Conservation (phyloP, 2,888 invertebrate species). For the Synergus umbraculus region DNA sequence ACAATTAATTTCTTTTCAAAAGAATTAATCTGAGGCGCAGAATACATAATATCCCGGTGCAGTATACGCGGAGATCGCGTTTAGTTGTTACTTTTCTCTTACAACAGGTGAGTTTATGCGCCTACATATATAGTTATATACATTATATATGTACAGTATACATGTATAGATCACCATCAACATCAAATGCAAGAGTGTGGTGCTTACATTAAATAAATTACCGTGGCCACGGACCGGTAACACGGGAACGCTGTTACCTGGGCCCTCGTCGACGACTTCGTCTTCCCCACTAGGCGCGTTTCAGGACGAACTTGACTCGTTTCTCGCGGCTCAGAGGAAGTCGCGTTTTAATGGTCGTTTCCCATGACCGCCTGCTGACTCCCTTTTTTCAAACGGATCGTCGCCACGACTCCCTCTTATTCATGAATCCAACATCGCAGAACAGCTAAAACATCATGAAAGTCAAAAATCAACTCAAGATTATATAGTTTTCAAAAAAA, state of each 20-base stretch:
- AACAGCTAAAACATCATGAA: conserved; percentile 14
- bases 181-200: conserved; percentile 51
- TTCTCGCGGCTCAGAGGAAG: conserved; percentile 63
- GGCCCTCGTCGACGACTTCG: conserved; percentile 52
- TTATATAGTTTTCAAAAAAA: no score
- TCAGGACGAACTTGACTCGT: conserved; percentile 61
- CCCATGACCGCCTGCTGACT: conserved; percentile 66
- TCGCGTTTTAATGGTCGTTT: conserved; percentile 63
- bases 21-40: conserved; percentile 14
- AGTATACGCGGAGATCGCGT: neutral
- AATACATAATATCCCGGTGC: neutral
- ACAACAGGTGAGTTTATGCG: conserved; percentile 2
- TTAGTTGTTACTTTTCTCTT: conserved; percentile 23
- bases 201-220: conserved; percentile 72
- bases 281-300: conserved; percentile 44
- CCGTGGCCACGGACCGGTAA: conserved; percentile 71
- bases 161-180: conserved; percentile 22
- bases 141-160: neutral
- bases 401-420: conserved; percentile 30
- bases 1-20: conserved; percentile 28
- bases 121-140: conserved; percentile 5
- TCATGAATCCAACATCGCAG: conserved; percentile 1
- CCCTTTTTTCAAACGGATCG: conserved; percentile 48
- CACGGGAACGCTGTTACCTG: conserved; percentile 73
- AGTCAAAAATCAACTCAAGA: neutral